Evolutionary conservation across 64 coral and sea anemone species (phyloP), one percentile per base, ranked within the genome.

Genomic region (Acropora tenuis): DNA sequence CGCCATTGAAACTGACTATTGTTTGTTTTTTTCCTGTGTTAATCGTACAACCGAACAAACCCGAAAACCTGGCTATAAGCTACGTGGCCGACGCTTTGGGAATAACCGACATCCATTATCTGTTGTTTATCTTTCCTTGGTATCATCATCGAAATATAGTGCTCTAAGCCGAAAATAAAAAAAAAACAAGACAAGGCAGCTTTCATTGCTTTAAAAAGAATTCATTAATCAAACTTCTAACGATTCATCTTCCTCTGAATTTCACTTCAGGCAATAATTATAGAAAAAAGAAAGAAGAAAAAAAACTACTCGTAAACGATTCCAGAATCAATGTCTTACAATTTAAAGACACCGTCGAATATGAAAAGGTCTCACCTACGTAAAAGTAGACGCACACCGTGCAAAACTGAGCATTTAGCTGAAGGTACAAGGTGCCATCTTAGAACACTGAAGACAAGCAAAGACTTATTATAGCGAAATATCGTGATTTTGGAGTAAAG

Each of bases 201-300:
- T 50, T 72, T 49, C 10, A 71, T 85, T 85, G 47, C 41, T 43
- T n/a, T 71, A 65, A 85, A 85, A 43, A 68, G n/a, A 65, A 85
- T 30, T 30, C 30, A 30, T 85, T 85, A 85, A 85, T 71, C 82
- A 85, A 85, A 85, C 43, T 85, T 46, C 5, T 48, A 85, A 72
- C 82, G 65, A 85, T 2, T 85, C 48, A 71, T 71, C 8, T 12
- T 84, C 60, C 16, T 5, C 19, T 19, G 30, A 82, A 60, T 19
- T 82, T 60, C 12, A 82, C 41, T 44, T 2, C 15, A 43, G 57
- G 41, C 5, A 74, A 41, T 5, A 74, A 41, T 74, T 41, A 74
- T 5, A 74, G 42, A 68, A 17, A 13, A 55, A 4, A 5, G 52
- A 55, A 55, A 55, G 52, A 5, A 5, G 52, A 9, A 5, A 55